These are phyloP conservation scores for Babyrousa celebensis DNA, from an alignment of 2,797 vertebrate genomes.

Conservation along the genomic window DNA sequence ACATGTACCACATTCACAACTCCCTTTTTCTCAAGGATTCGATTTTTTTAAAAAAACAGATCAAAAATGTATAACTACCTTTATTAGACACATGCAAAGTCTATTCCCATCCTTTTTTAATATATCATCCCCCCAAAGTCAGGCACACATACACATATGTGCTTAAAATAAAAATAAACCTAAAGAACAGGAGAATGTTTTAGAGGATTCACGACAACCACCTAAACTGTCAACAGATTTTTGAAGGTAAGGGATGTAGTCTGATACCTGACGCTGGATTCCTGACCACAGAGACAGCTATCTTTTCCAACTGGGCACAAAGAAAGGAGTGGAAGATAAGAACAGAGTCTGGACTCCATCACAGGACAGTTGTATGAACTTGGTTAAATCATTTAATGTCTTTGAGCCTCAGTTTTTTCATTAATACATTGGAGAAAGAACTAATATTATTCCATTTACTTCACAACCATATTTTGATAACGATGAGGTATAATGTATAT, in stretches of 20 bases:
- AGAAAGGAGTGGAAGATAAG: neutral
- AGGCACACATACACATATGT: neutral
- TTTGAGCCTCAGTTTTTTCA: neutral
- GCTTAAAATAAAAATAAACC: neutral
- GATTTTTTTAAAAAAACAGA: neutral
- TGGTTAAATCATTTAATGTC: neutral
- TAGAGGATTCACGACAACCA: neutral
- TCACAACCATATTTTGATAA: slow-evolving; percentile 2
- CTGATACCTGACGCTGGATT: neutral
- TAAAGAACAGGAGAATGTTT: neutral
- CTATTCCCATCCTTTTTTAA: neutral
- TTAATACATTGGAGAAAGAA: neutral
- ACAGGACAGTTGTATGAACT: neutral
- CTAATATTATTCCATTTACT: neutral
- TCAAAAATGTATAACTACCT: neutral
- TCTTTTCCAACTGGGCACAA: neutral
- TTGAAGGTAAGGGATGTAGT: neutral
- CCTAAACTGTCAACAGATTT: neutral
- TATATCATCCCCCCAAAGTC: neutral
- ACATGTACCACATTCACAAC: neutral
- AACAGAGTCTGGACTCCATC: neutral
- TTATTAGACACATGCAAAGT: neutral
- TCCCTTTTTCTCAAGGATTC: neutral
- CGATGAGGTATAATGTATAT: neutral
- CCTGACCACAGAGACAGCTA: neutral